phyloP scores from a whole-genome alignment of 2,888 invertebrate genomes.

The Ormyrus rosae region DNA sequence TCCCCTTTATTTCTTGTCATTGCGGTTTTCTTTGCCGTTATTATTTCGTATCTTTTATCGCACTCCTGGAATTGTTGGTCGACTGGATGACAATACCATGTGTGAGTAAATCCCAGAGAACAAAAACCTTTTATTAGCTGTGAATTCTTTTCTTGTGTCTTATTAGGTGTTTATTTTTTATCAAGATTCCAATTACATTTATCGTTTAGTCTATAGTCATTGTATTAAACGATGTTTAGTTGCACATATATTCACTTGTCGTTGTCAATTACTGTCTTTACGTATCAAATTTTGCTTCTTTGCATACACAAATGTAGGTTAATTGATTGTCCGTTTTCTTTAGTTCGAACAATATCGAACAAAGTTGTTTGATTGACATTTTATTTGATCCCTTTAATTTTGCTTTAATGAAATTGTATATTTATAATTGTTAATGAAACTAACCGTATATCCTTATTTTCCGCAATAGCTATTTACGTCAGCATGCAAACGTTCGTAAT shows the following conservation, averaged over 20 bases:
- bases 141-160: conserved; percentile 44
- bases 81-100: conserved; percentile 73
- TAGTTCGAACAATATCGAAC: conserved; percentile 3
- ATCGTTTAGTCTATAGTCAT: conserved; percentile 29
- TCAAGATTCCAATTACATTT: conserved; percentile 41
- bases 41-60: conserved; percentile 71
- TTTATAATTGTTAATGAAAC: neutral
- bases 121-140: conserved; percentile 47
- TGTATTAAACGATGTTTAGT: conserved; percentile 18
- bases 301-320: too few species aligned
- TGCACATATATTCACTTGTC: neutral
- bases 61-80: conserved; percentile 75
- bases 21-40: conserved; percentile 55
- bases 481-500: conserved; percentile 16
- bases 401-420: neutral
- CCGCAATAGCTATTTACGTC: neutral
- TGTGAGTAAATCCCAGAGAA: conserved; percentile 71
- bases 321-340: neutral
- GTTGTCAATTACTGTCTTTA: too few species aligned
- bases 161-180: conserved; percentile 28
- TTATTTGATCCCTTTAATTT: neutral
- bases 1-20: conserved; percentile 57
- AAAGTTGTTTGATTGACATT: neutral
- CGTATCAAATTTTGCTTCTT: too few species aligned
- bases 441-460: neutral